Conservation (phyloP, 2,888 invertebrate species). For the Caenorhabditis sinica region DNA sequence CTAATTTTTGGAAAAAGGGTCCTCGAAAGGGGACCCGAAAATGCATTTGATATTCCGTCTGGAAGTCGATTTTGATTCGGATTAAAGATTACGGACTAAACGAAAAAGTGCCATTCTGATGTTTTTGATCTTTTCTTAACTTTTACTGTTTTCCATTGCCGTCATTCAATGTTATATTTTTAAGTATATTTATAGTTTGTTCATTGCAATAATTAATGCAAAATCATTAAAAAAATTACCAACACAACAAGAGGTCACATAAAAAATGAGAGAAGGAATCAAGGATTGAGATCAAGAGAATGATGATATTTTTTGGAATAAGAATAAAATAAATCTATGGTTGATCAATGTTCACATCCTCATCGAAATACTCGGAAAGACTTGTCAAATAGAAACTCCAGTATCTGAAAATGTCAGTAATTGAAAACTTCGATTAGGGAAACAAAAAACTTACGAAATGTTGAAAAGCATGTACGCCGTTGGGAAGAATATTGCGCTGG, state of each 20-base stretch:
- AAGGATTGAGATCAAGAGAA: not conserved
- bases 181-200: not conserved
- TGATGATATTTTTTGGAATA: slow-evolving; percentile 3
- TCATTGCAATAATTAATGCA: not conserved
- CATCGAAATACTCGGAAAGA: slow-evolving; percentile 74
- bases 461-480: slow-evolving; percentile 83
- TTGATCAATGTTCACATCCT: slow-evolving; percentile 60
- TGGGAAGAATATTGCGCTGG: slow-evolving; percentile 82
- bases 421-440: not conserved
- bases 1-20: too few relatives aligned
- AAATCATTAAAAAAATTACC: not conserved
- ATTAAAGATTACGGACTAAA: too few relatives aligned
- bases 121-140: too few relatives aligned
- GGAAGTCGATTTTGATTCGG: too few relatives aligned
- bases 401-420: slow-evolving; percentile 75
- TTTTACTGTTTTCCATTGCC: too few relatives aligned
- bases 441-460: slow-evolving; percentile 74
- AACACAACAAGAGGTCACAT: slow-evolving; percentile 33
- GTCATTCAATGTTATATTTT: too few relatives aligned
- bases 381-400: slow-evolving; percentile 82
- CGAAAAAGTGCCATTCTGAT: too few relatives aligned
- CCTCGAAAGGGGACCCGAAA: too few relatives aligned
- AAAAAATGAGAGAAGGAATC: not conserved
- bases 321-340: slow-evolving; percentile 14
- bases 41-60: too few relatives aligned